Evolutionary conservation across 2,888 invertebrate genomes (phyloP), one percentile per base, ranked within the genome.

Genomic region (Gastracanthus pulcherrimus): DNA sequence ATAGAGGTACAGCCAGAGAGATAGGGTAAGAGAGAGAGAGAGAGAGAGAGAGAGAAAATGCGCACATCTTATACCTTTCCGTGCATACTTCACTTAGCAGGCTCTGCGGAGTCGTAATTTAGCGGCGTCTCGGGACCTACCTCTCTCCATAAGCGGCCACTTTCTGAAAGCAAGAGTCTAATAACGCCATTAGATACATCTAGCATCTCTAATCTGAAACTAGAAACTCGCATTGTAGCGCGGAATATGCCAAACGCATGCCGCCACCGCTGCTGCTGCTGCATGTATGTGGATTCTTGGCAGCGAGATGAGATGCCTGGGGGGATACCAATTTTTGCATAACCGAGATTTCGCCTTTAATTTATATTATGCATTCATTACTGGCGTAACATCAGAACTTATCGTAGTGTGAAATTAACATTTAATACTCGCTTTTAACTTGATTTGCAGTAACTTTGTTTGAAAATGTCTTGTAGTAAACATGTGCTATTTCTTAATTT

Each of bases 181-280:
- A 90, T 90, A 90, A 89, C 87, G 86, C 87, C 88, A 89, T 90
- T 89, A 89, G 87, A 90, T 88, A 87, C 88, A 89, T 89, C 87
- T 86, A 86, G 84, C 87, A 88, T 87, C 86, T 85, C 88, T 89
- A 89, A 90, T 89, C 89, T 89, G 84, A 29, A 78, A 82, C 76
- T 81, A 19, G 72, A 66, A 81, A 81, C 69, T 81, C 62, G 41
- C 74, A 70, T 34, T 60, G 71, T 70, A 51, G 58, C 29, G 11
- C 19, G 36, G 58, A 67, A 45, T n/a, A 66, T 23, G 55, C 29
- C 29, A 38, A 71, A 78, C 41, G 23, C 45, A 26, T 19, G 38
- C 16, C 7, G 9, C 16, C 1, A 19, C 23, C 16, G 11, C n/a
- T 34, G 2, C 16, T 3, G 36, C 23, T 29, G 11, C n/a, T 34